A percentile compares a stretch with the other conserved stretches of the same genome.
Conservation (phyloP, 1,140 invertebrate genomes). For the Patella vulgata region DNA sequence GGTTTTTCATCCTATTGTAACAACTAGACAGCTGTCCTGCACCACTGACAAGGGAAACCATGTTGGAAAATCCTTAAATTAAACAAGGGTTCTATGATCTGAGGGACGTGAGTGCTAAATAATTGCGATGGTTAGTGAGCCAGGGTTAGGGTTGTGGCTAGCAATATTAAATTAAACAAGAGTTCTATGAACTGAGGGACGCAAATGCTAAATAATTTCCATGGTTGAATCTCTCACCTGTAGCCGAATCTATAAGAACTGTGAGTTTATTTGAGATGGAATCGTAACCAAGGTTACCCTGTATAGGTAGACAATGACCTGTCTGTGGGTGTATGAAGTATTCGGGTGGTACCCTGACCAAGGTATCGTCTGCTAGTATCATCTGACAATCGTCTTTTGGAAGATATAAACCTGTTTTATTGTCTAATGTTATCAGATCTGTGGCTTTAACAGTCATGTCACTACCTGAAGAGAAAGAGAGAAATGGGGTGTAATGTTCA, state of each 20-base stretch:
- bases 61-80: no score
- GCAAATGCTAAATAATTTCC: no score
- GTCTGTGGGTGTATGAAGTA: constrained; percentile 61
- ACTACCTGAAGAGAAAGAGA: constrained; percentile 22
- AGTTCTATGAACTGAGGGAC: no score
- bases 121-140: no score
- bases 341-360: constrained; percentile 41
- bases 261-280: constrained; percentile 53
- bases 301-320: constrained; percentile 55
- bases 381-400: constrained; percentile 50
- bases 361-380: constrained; percentile 46
- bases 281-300: constrained; percentile 59
- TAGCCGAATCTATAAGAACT: constrained; percentile 57
- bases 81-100: no score
- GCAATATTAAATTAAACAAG: no score
- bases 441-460: constrained; percentile 30
- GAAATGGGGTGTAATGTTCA: not conserved
- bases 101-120: no score
- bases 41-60: no score
- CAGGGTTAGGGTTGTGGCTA: no score
- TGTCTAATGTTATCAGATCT: constrained; percentile 41
- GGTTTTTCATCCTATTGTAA: no score
- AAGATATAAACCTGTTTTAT: constrained; percentile 48
- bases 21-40: no score
- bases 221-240: no score